These are phyloP conservation scores for Colletes latitarsis DNA, from an alignment of 1,140 invertebrate species.

Conservation along the genomic window DNA sequence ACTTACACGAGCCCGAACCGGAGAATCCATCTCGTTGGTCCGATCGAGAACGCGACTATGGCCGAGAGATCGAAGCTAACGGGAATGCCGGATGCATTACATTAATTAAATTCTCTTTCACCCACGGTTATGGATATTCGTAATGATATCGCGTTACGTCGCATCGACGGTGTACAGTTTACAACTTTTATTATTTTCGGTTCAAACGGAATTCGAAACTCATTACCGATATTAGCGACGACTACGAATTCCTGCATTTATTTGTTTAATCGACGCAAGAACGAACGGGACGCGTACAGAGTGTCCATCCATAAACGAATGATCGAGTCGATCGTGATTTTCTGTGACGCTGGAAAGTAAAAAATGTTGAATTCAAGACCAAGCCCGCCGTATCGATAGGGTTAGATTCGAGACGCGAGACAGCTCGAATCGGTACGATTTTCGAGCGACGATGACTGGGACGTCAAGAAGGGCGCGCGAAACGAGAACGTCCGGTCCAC, in stretches of 20 bases:
- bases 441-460: too few relatives aligned
- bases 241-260: too few relatives aligned
- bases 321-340: too few relatives aligned
- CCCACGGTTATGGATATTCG: not conserved
- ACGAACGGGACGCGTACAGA: too few relatives aligned
- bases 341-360: too few relatives aligned
- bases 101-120: conserved; percentile 37
- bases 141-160: too few relatives aligned
- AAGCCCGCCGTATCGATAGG: too few relatives aligned
- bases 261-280: too few relatives aligned
- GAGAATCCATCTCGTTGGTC: conserved; percentile 5
- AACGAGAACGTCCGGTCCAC: conserved; percentile 2
- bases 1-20: conserved; percentile 7
- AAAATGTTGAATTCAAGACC: too few relatives aligned
- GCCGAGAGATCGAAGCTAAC: not conserved
- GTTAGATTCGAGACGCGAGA: too few relatives aligned
- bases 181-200: not conserved
- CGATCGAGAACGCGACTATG: conserved; percentile 11
- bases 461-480: not conserved
- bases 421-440: too few relatives aligned
- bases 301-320: too few relatives aligned
- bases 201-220: not conserved
- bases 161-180: not conserved
- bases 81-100: not conserved
- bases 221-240: conserved; percentile 15